A percentile compares a stretch with the other conserved stretches of the same genome.
Evolutionary conservation across 2,888 invertebrate genomes (phyloP).

Genomic region (Oeneis ivallda): DNA sequence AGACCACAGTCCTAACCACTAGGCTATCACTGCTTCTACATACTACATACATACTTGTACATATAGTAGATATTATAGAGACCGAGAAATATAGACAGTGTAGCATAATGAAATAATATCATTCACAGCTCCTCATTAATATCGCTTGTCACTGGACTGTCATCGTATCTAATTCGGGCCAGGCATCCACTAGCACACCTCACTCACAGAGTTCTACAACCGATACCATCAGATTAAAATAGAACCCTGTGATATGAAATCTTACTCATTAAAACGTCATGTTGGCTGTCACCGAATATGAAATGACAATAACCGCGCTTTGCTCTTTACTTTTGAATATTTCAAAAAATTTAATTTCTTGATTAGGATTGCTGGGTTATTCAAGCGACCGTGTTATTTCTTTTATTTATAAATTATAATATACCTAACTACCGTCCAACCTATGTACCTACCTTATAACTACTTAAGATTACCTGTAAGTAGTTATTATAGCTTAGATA

Average conservation of each 20-base stretch:
- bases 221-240: constrained; percentile 6
- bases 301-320: constrained; percentile 69
- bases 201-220: constrained; percentile 10
- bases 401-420: no score
- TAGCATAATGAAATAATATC: constrained; percentile 10
- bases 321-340: constrained; percentile 47
- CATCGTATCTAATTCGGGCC: constrained; percentile 27
- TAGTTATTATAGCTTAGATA: no score
- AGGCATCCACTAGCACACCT: not conserved
- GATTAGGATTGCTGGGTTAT: not conserved
- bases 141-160: constrained; percentile 38
- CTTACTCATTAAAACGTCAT: constrained; percentile 49
- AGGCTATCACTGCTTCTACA: no score
- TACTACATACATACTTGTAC: no score
- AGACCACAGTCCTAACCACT: no score
- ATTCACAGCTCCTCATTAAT: constrained; percentile 26
- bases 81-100: not conserved
- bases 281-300: constrained; percentile 59
- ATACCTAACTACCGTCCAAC: no score
- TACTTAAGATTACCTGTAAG: no score
- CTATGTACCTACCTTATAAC: no score
- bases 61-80: no score
- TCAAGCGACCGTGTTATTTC: not conserved
- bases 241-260: constrained; percentile 4
- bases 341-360: constrained; percentile 28